These are phyloP conservation scores for Drosophila watanabei DNA, from an alignment of 1,140 invertebrate genomes.

Conservation along the genomic window DNA sequence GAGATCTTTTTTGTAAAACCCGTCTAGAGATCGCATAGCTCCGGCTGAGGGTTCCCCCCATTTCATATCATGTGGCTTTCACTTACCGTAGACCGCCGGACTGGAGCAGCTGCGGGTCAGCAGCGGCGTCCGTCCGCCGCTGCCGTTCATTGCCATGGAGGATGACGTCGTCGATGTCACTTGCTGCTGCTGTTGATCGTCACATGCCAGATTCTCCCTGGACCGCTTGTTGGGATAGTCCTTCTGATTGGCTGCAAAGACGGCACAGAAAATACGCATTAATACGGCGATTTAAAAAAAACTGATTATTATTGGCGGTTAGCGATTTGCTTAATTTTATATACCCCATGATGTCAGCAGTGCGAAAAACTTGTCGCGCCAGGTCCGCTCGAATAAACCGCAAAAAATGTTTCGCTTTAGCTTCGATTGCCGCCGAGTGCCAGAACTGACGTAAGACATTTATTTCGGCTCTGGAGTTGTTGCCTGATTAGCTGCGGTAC, in stretches of 20 bases:
- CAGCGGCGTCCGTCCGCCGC: slow-evolving; percentile 72
- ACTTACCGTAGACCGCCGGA: slow-evolving; percentile 85
- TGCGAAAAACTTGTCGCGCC: slow-evolving; percentile 75
- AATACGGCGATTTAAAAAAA: slow-evolving; percentile 32
- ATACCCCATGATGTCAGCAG: slow-evolving; percentile 73
- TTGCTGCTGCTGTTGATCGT: slow-evolving; percentile 68
- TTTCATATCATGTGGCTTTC: slow-evolving; percentile 18
- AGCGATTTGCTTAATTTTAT: slow-evolving; percentile 50
- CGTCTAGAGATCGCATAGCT: slow-evolving; percentile 18
- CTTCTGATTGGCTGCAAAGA: slow-evolving; percentile 89
- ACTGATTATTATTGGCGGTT: slow-evolving; percentile 36
- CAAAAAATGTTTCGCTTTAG: slow-evolving; percentile 43
- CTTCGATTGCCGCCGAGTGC: slow-evolving; percentile 64
- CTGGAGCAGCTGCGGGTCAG: slow-evolving; percentile 85
- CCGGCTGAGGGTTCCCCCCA: slow-evolving; percentile 5
- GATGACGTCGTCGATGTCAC: slow-evolving; percentile 67
- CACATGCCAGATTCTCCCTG: slow-evolving; percentile 86
- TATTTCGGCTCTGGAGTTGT: slow-evolving; percentile 69
- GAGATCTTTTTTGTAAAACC: slow-evolving; percentile 10
- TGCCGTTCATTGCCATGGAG: slow-evolving; percentile 84
- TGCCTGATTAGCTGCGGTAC: slow-evolving; percentile 30
- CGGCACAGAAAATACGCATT: slow-evolving; percentile 46
- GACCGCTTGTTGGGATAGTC: slow-evolving; percentile 88
- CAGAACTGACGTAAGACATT: slow-evolving; percentile 82
- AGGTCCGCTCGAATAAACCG: slow-evolving; percentile 55